phyloP scores from a whole-genome alignment of 2,113 vertebrate species.

The Philantomba maxwellii region DNA sequence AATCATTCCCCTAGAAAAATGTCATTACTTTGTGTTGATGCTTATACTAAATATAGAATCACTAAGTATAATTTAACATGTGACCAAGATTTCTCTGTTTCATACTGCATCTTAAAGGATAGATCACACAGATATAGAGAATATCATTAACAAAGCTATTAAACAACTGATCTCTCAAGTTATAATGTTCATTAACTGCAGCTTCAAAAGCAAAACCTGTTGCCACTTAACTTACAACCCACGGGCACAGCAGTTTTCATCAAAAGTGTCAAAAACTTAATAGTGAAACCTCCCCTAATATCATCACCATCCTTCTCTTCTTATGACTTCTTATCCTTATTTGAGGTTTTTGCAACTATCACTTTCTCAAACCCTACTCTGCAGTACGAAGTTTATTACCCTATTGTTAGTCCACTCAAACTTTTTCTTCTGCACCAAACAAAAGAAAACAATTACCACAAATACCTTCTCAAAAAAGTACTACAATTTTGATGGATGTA shows the following conservation, averaged over 20 bases:
- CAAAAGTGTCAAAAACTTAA: not conserved
- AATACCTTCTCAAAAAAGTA: conserved; percentile 44
- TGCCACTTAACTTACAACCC: not conserved
- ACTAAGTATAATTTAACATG: not conserved
- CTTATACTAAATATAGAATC: not conserved
- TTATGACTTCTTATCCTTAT: conserved; percentile 16
- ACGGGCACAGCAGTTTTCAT: not conserved
- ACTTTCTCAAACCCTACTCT: conserved; percentile 36
- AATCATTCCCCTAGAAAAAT: not conserved
- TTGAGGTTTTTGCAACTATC: conserved; percentile 36
- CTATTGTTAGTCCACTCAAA: conserved; percentile 47
- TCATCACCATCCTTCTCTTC: conserved; percentile 7
- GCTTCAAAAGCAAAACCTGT: not conserved
- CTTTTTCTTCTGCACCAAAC: conserved; percentile 42
- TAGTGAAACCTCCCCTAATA: not conserved
- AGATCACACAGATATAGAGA: not conserved
- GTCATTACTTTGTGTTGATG: not conserved
- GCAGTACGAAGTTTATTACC: conserved; percentile 29
- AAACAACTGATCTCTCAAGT: not conserved
- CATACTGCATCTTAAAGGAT: not conserved
- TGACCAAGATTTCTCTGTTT: not conserved
- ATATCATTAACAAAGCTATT: not conserved
- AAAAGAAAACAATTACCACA: conserved; percentile 48
- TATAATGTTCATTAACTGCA: not conserved
- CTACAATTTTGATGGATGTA: not conserved